Base-by-base conservation (phyloP, 2,113 vertebrate genomes). In the Ageneiosus marmoratus region DNA sequence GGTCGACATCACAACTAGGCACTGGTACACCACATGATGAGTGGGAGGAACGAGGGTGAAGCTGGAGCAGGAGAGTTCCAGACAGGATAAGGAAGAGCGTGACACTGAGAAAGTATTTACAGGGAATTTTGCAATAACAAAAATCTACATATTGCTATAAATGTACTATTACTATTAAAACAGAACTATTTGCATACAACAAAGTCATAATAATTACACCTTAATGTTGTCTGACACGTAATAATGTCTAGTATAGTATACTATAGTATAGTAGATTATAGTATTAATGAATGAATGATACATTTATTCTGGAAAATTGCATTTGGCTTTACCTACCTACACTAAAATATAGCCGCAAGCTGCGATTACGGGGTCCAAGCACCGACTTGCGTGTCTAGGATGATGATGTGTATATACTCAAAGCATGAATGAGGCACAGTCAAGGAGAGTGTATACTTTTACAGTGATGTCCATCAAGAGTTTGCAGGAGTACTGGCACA, bases 1-100 rank as follows among this genome's bases (percentile, higher is more conserved):
- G 73, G 27, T 75, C 29, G 29, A 10, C 18, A 53, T 51, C 53
- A 53, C 48, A 75, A 75, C 73, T 51, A 32, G 32, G 44, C 46
- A 74, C 46, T 18, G 13, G 24, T 74, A 18, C 16, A 51, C n/a
- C n/a, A 51, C 48, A 75, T 34, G 27, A 75, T 53, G 73, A 75
- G 73, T 53, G 73, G 73, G 73, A 75, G 73, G 73, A 32, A 34
- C 7, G 50, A 75, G 48, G 72, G 48, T 27, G 8, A 74, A 29
- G 27, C 16, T 16, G 13, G 67, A 72, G 24, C 69, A 72, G 41
- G 24, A 51, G 48, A 51, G 72, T 51, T 74, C 46, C 72, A 51
- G n/a, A 32, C 72, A 51, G n/a, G 72, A 51, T n/a, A 46, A 74
- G 48, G 50, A 32, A 74, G 72, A 74, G 48, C 72, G 51, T 32